Base-by-base conservation (phyloP, 2,888 invertebrate species). In the Archips crataeganus region DNA sequence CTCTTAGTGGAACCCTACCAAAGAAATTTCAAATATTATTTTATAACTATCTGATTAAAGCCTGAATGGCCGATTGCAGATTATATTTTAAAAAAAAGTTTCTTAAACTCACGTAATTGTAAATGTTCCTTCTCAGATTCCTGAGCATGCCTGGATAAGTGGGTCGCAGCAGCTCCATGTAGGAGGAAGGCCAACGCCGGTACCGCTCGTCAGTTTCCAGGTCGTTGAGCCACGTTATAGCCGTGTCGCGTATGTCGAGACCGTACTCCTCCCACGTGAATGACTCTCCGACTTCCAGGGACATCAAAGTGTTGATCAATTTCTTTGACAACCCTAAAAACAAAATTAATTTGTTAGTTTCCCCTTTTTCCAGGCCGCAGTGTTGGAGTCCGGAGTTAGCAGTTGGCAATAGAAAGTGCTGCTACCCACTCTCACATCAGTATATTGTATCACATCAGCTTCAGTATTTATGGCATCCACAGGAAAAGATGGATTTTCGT, bases 131-230 rank as follows among this genome's bases (percentile, higher is more conserved):
- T 74, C 97, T 95, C 80, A 98, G 95, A 85, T 98, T 98, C 77
- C 99, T 95, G 75, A 99, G 93, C 99, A 99, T 99, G 71, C 99
- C 99, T 0, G 99, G 99, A 86, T 99, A 99, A 0, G 99, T 98
- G n/a, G 99, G 99, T 75, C 99, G 95, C 77, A 99, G 93, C 76
- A 99, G 94, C 83, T 99, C 98, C 94, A 97, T 97, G 70, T 98
- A 96, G 51, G 97, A 98, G 0, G 96, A 95, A 0, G 98, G 97
- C 99, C 99, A 99, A 71, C 97, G 95, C 42, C 95, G 95, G 87
- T 99, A 99, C 77, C 97, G 96, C 60, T 96, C 95, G 93, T 99
- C 99, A 9, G 95, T 96, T 93, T 99, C 99, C 73, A 99, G 96
- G 87, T 99, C 98, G 87, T 99, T 99, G 36, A 99, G 95, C 97